Evolutionary conservation across 2,888 invertebrate genomes (phyloP), one percentile per base, ranked within the genome.

Genomic region (Criorhina ranunculi): DNA sequence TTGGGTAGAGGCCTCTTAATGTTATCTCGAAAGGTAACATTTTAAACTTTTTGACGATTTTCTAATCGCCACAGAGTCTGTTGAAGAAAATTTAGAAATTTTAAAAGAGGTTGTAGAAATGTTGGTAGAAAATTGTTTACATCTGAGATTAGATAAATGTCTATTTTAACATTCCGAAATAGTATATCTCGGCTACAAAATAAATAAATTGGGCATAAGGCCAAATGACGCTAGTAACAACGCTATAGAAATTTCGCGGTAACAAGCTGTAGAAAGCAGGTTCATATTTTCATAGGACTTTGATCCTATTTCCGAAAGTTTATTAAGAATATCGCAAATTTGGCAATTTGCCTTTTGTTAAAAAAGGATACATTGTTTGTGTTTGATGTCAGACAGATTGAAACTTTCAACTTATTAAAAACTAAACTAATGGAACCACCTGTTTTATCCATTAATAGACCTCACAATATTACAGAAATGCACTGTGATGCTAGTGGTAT

Each of bases 81-180:
- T 46, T 11, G 19, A 17, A 46, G 17, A 46, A 8, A 12, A 46
- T 8, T 2, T 46, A 19, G 17, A 17, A 5, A 46, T 46, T 19
- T 19, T 19, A 2, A 42, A 42, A 19, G 12, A n/a, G 17, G 19
- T 46, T 1, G 17, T 46, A 5, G 11, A 46, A 17, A 46, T 46
- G 1, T 2, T 46, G 19, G 7, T 46, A 7, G 12, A 4, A 12
- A 31, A 15, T 4, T 12, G 53, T n/a, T 51, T 29, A 7, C 29
- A 51, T 7, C 51, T 51, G 29, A 51, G 29, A 31, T n/a, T 29
- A n/a, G 29, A 51, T 7, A 51, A 51, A 51, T 51, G 46, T 19
- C 11, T 42, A 4, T 42, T 42, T 12, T n/a, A 12, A 12, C 42
- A 37, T 6, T 6, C n/a, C n/a, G n/a, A n/a, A n/a, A n/a, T n/a